Evolutionary conservation across 53 echinoderm and acorn worm species (phyloP).

Genomic region (Echinometra lucunter): DNA sequence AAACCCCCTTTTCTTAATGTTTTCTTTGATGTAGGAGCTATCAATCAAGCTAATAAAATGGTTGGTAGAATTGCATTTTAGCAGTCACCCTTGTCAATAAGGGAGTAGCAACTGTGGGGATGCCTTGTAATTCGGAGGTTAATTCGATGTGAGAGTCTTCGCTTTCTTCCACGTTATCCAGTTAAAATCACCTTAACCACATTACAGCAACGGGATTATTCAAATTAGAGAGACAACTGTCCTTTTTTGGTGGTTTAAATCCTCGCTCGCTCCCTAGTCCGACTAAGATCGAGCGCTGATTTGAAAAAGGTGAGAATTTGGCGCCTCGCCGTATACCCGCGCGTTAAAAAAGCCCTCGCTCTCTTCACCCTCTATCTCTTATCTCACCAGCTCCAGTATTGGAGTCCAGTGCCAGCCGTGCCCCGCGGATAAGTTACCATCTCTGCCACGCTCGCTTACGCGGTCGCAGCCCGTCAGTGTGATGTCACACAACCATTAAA

Average conservation of each 20-base stretch:
- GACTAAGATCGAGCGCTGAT: conserved; percentile 10
- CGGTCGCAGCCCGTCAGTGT: conserved; percentile 52
- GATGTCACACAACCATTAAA: conserved; percentile 65
- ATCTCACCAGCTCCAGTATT: neutral
- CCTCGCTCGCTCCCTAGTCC: conserved; percentile 2
- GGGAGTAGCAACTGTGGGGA: conserved; percentile 11
- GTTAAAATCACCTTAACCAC: conserved; percentile 54
- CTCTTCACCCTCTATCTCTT: neutral
- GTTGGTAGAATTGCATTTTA: conserved; percentile 61
- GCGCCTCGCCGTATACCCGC: neutral
- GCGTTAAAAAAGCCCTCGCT: neutral
- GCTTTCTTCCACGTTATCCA: conserved; percentile 38
- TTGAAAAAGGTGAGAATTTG: conserved; percentile 63
- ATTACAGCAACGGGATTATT: conserved; percentile 63
- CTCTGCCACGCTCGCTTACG: conserved; percentile 41
- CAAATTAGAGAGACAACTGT: conserved; percentile 65
- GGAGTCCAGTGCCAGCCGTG: conserved; percentile 64
- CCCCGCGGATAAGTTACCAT: conserved; percentile 57
- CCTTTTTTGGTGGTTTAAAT: neutral
- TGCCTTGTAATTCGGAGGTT: conserved; percentile 58
- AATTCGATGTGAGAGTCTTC: conserved; percentile 66
- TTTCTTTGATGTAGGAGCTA: conserved; percentile 12
- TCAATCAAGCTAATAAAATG: conserved; percentile 56
- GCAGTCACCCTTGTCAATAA: conserved; percentile 52
- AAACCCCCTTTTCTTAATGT: conserved; percentile 1